Evolutionary conservation across 1,140 invertebrate genomes (phyloP).

Genomic region (Drosophila ananassae): DNA sequence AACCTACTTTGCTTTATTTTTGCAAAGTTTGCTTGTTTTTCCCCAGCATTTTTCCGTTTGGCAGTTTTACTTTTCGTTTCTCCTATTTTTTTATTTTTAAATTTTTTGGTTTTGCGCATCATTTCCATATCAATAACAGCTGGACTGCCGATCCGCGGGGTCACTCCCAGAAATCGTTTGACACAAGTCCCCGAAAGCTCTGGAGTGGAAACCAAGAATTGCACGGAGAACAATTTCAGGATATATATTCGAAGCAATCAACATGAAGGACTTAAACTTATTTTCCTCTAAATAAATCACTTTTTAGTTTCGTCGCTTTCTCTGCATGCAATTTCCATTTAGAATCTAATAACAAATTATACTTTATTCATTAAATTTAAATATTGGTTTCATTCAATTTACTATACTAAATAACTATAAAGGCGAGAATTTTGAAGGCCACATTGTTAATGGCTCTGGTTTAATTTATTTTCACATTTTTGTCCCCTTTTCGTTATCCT

Average conservation of each 20-base stretch:
- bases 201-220: background rate
- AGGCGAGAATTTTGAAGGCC: too few relatives aligned
- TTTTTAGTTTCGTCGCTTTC: too few relatives aligned
- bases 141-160: slow-evolving; percentile 16
- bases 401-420: too few relatives aligned
- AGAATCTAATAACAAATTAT: too few relatives aligned
- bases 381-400: too few relatives aligned
- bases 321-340: too few relatives aligned
- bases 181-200: slow-evolving; percentile 8
- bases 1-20: slow-evolving; percentile 33
- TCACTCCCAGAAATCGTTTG: slow-evolving; percentile 37
- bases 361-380: too few relatives aligned
- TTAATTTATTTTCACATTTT: background rate
- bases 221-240: background rate
- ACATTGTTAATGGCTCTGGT: too few relatives aligned
- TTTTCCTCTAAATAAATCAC: too few relatives aligned
- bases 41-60: slow-evolving; percentile 13
- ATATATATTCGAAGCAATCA: background rate
- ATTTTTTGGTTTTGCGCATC: slow-evolving; percentile 23
- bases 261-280: too few relatives aligned
- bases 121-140: slow-evolving; percentile 79
- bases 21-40: slow-evolving; percentile 31
- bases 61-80: slow-evolving; percentile 23
- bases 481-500: background rate
- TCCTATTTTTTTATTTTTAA: background rate